Evolutionary conservation across 2,797 vertebrate genomes (phyloP), one percentile per base, ranked within the genome.

Genomic region (Urophycis tenuis): DNA sequence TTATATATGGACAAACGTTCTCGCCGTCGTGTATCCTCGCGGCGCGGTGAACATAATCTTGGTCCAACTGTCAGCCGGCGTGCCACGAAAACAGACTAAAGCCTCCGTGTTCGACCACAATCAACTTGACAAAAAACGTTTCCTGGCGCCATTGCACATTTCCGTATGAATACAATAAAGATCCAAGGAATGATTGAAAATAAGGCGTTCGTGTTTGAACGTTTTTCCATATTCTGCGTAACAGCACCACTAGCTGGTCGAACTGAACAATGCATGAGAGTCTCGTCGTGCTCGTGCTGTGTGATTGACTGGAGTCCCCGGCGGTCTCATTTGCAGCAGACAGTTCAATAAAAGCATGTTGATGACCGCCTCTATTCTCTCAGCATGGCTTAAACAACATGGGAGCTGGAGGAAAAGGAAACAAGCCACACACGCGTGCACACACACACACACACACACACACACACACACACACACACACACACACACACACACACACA

Each of bases 291-390:
- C 14, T 41, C 39, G 39, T 41, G 22, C 89, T 91, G 92, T 73
- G 90, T 86, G 88, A 88, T 87, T 88, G 88, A 91, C 91, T 87
- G 79, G 81, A 78, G 81, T 82, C 85, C 86, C 86, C 88, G 82
- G 85, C 90, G 90, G 90, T 91, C 89, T 91, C 87, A 87, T 93
- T 90, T 88, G 80, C 88, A 64, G 84, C 88, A 90, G 91, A 91
- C 90, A 86, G 88, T 78, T 80, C 81, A 78, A 85, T 36, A 84
- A 89, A 85, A 85, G 85, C 84, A 39, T 85, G 85, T 87, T 92
- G 91, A 93, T 92, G 91, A 90, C 87, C 81, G 88, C 91, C 87
- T 84, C 86, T 81, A 84, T 91, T 91, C 88, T 78, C 90, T 22
- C 90, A 90, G 91, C 85, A 67, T 91, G 90, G 82, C 69, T 53